Percentiles rank a stretch among this genome's conserved stretches.
Conservation (phyloP, 2,113 vertebrate genomes). For the Brachypteracias leptosomus region DNA sequence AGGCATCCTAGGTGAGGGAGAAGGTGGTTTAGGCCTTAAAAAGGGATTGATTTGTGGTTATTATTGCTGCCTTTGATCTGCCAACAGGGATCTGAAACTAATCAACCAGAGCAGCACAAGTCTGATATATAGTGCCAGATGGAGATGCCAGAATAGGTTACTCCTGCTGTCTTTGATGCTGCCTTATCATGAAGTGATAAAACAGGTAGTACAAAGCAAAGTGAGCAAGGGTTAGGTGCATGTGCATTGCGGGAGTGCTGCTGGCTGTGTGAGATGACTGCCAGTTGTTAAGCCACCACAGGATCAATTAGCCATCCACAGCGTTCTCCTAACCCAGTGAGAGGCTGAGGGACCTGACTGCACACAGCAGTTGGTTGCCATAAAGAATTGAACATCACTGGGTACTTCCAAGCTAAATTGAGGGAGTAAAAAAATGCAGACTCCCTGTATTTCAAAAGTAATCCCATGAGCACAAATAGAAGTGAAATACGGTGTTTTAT, state of each 20-base stretch:
- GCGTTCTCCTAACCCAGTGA: not conserved
- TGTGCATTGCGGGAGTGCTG: not conserved
- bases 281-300: not conserved
- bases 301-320: not conserved
- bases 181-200: slow-evolving; percentile 8
- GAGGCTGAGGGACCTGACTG: rapidly evolving
- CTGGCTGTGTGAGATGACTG: not conserved
- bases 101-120: slow-evolving; percentile 24
- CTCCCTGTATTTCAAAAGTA: not conserved
- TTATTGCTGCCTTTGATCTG: slow-evolving; percentile 55
- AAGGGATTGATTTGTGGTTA: slow-evolving; percentile 64
- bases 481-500: not conserved
- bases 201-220: not conserved
- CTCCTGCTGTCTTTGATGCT: not conserved
- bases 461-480: not conserved
- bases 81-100: slow-evolving; percentile 50
- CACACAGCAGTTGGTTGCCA: not conserved
- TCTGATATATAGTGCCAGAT: slow-evolving; percentile 43
- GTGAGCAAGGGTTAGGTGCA: not conserved
- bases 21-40: slow-evolving; percentile 31
- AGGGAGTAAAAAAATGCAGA: not conserved
- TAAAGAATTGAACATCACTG: not conserved
- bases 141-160: slow-evolving; percentile 49
- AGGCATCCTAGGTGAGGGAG: not conserved
- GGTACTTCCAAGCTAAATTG: not conserved